phyloP scores from a whole-genome alignment of 2,113 vertebrate species.

The Oncorhynchus nerka region DNA sequence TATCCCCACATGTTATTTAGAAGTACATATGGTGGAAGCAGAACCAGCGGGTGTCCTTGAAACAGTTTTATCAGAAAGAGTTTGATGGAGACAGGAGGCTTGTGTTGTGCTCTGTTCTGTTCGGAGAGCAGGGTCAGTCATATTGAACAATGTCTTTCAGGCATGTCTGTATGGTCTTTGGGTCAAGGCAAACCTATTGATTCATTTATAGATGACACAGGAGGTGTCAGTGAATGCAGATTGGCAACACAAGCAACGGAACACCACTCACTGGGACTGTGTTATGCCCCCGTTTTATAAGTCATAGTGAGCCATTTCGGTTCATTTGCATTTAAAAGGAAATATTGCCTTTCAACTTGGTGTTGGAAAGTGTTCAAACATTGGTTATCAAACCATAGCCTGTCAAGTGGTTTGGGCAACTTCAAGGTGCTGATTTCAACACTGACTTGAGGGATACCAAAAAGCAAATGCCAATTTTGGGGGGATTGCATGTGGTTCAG shows the following conservation, averaged over 20 bases:
- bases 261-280: slow-evolving; percentile 11
- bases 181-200: background rate
- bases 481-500: background rate
- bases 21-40: background rate
- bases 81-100: background rate
- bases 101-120: background rate
- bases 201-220: background rate
- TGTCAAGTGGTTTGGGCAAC: slow-evolving; percentile 37
- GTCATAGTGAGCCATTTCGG: slow-evolving; percentile 14
- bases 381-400: slow-evolving; percentile 33
- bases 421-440: slow-evolving; percentile 21
- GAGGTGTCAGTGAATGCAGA: slow-evolving; percentile 29
- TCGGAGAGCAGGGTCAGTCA: background rate
- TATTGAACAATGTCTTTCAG: background rate
- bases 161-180: background rate
- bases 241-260: slow-evolving; percentile 3
- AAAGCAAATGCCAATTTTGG: slow-evolving; percentile 7
- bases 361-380: slow-evolving; percentile 26
- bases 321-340: slow-evolving; percentile 54
- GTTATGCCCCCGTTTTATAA: slow-evolving; percentile 15
- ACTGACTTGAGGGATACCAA: slow-evolving; percentile 10
- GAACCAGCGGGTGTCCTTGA: slow-evolving; percentile 36
- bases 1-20: background rate
- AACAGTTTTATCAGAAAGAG: background rate
- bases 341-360: slow-evolving; percentile 27